phyloP scores from a whole-genome alignment of 2,797 vertebrate genomes.

The Meriones psammophilus region DNA sequence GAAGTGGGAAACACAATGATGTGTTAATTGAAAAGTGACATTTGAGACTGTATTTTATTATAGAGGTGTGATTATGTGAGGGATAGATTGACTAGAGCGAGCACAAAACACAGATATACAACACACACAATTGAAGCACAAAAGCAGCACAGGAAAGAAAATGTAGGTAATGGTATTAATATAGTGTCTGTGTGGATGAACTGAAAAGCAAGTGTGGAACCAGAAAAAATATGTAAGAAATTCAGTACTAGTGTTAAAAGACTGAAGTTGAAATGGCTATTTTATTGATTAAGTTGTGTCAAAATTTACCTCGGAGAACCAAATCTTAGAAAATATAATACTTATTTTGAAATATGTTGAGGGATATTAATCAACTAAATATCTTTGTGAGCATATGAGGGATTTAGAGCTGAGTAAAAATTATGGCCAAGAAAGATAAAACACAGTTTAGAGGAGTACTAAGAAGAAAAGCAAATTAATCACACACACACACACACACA shows the following conservation, averaged over 20 bases:
- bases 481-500: neutral
- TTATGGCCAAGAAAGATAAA: neutral
- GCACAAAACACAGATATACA: neutral
- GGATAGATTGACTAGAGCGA: neutral
- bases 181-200: fast-evolving
- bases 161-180: neutral
- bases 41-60: neutral
- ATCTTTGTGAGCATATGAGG: too few relatives aligned
- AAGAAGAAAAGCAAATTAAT: neutral
- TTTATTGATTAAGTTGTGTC: neutral
- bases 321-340: neutral
- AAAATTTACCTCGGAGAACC: neutral
- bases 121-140: neutral
- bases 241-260: neutral
- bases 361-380: neutral
- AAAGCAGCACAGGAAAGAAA: neutral
- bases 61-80: neutral
- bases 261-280: neutral
- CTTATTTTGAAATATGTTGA: neutral
- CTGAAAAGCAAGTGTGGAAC: neutral
- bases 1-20: neutral
- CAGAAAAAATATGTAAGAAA: neutral
- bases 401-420: neutral
- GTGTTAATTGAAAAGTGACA: neutral
- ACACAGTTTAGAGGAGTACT: neutral